A percentile compares a stretch with the other conserved stretches of the same genome.
These are phyloP conservation scores for Diarsia brunnea DNA, from an alignment of 2,888 invertebrate genomes.

Conservation along the genomic window DNA sequence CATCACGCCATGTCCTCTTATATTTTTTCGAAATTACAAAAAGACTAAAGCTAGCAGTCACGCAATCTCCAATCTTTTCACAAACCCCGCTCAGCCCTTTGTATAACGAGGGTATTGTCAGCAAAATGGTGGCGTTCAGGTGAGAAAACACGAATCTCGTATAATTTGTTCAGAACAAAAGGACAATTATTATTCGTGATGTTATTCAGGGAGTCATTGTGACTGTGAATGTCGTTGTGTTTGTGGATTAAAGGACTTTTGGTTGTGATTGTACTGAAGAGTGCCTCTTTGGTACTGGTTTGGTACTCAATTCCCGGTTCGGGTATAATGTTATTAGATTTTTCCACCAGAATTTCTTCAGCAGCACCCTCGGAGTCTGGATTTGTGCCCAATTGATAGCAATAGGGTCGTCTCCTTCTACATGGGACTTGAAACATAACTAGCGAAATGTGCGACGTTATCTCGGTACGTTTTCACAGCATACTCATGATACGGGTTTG, in stretches of 20 bases:
- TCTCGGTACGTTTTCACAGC: no score
- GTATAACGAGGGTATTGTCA: constrained; percentile 31
- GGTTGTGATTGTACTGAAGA: not conserved
- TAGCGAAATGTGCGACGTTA: not conserved
- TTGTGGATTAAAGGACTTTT: constrained; percentile 7
- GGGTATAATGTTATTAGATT: no score
- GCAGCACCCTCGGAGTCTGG: not conserved
- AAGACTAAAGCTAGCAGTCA: not conserved
- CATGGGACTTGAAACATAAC: not conserved
- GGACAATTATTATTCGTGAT: constrained; percentile 17
- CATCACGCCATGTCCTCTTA: no score
- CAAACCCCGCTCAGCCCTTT: constrained; percentile 16
- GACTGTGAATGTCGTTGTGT: constrained; percentile 27
- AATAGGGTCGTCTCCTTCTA: not conserved
- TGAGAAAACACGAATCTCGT: not conserved
- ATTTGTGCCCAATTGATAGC: not conserved
- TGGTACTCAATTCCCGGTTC: no score
- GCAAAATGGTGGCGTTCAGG: constrained; percentile 6
- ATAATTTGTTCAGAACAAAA: constrained; percentile 17
- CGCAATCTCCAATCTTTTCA: constrained; percentile 9
- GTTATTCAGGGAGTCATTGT: constrained; percentile 14
- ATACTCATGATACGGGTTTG: no score
- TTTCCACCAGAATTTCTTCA: not conserved
- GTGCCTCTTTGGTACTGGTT: no score
- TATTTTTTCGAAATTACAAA: not conserved